Evolutionary conservation across 2,888 invertebrate species (phyloP), one percentile per base, ranked within the genome.

Genomic region (Diachrysia chrysitis): DNA sequence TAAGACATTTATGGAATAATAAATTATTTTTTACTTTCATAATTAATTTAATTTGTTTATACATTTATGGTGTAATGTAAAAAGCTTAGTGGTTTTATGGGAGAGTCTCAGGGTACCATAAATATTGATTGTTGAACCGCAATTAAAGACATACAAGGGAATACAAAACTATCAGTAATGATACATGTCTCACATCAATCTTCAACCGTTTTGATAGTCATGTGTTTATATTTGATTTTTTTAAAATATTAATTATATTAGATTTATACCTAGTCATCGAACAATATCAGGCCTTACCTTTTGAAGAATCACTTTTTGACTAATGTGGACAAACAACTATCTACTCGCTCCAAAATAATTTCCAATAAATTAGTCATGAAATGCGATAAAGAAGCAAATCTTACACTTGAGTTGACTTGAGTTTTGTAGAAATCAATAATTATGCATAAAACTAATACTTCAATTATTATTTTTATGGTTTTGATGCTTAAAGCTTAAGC

Each of bases 141-240:
- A 51, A 19, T 51, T 19, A 51, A 21, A 19, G 10, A 12, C 48
- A 12, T 51, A 51, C 12, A 21, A 51, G 48, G 48, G 1, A 10
- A 51, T 10, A 51, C 21, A 12, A 21, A 1, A 12, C 21, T 17
- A 10, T 21, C 21, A 51, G 4, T 19, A 21, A 51, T 51, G 21
- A 51, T 17, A 3, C 48, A 48, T 51, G 21, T 51, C 12, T 14
- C 21, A 21, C 17, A 17, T 19, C n/a, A n/a, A 19, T 19, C n/a
- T 19, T 37, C 12, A n/a, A 42, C n/a, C 3, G 10, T 4, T 21
- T 4, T 10, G 19, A 51, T 21, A 21, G 19, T 51, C 48, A 51
- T 19, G 19, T 48, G 48, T 51, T 51, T 51, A 12, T 21, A 51
- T 51, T 42, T 42, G 42, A n/a, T n/a, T 16, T n/a, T n/a, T 51